A percentile compares a stretch with the other conserved stretches of the same genome.
phyloP scores from a whole-genome alignment of 2,888 invertebrate species.

The Stomorhina lunata region DNA sequence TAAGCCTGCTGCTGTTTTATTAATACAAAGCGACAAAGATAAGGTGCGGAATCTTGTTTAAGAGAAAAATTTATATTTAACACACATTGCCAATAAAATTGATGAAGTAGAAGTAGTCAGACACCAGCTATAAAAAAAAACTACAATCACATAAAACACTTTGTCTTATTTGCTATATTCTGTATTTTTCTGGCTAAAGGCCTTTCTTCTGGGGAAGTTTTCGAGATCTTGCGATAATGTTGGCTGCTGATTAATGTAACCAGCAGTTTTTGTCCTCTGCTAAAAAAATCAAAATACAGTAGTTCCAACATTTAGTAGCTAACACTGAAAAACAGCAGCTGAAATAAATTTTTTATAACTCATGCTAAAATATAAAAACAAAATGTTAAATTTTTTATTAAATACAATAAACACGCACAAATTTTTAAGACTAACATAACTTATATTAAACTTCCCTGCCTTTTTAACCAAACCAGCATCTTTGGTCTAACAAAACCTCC shows the following conservation, averaged over 20 bases:
- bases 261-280: conserved; percentile 28
- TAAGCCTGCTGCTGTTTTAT: neutral
- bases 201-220: neutral
- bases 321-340: conserved; percentile 19
- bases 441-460: neutral
- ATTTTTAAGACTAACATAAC: neutral
- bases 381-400: conserved; percentile 25
- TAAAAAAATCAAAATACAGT: conserved; percentile 34
- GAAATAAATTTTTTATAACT: conserved; percentile 8
- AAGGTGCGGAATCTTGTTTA: conserved; percentile 47
- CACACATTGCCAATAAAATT: neutral
- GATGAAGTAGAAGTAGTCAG: conserved; percentile 20
- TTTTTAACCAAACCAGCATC: neutral
- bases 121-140: neutral
- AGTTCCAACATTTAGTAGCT: conserved; percentile 34
- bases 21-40: conserved; percentile 51
- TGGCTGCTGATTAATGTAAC: conserved; percentile 58
- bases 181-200: neutral
- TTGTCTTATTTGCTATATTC: conserved; percentile 35
- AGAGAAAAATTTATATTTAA: conserved; percentile 20
- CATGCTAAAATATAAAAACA: neutral
- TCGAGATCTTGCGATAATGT: conserved; percentile 31
- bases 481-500: neutral
- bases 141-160: conserved; percentile 43
- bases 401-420: conserved; percentile 55